phyloP scores from a whole-genome alignment of 2,797 vertebrate genomes.

The Rhinichthys osculus region DNA sequence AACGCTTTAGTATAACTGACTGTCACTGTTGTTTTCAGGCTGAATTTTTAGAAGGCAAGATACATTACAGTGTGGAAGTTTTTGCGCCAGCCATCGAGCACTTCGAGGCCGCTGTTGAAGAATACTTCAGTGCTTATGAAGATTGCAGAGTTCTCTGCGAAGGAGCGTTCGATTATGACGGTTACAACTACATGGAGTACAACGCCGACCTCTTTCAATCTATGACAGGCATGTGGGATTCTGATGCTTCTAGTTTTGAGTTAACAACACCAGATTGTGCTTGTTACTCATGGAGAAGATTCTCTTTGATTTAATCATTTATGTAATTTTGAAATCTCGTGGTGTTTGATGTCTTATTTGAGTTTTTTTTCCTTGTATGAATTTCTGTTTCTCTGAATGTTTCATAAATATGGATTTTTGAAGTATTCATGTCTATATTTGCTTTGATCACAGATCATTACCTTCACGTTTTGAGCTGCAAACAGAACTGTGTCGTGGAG shows the following conservation, averaged over 20 bases:
- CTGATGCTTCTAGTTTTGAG: not conserved
- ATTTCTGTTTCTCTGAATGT: not conserved
- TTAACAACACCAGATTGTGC: not conserved
- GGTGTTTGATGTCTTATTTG: not conserved
- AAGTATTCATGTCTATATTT: not conserved
- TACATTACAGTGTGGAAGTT: conserved; percentile 86
- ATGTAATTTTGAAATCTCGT: not conserved
- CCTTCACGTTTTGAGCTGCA: conserved; percentile 90
- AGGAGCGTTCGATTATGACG: conserved; percentile 90
- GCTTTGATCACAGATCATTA: conserved; percentile 87
- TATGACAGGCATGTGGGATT: conserved; percentile 81
- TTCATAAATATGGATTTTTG: not conserved
- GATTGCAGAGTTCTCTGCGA: conserved; percentile 91
- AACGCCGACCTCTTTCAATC: conserved; percentile 92
- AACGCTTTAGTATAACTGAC: not conserved
- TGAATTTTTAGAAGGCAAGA: conserved; percentile 85
- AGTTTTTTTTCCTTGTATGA: not conserved
- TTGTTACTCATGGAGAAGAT: not conserved
- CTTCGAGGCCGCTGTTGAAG: conserved; percentile 84
- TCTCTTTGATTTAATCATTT: not conserved
- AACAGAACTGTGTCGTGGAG: conserved; percentile 89
- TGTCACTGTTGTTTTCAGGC: conserved; percentile 72
- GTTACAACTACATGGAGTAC: conserved; percentile 98
- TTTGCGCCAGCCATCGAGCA: conserved; percentile 79
- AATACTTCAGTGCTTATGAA: conserved; percentile 81